phyloP scores from a whole-genome alignment of 2,797 vertebrate species.

The Psittacula derbiana region DNA sequence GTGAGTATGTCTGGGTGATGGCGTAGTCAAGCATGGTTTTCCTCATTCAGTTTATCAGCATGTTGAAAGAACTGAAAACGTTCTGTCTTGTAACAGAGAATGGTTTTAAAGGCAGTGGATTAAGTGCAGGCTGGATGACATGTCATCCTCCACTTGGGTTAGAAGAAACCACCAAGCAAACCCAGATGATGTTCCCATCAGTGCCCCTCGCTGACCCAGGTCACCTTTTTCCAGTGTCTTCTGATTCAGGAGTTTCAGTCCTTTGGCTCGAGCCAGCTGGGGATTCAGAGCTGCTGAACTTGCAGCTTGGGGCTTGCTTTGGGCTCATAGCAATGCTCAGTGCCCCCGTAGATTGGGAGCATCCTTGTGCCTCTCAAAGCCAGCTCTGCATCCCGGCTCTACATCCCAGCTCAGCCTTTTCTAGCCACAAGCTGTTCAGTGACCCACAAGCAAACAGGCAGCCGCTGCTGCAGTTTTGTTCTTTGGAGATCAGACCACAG shows the following conservation, averaged over 20 bases:
- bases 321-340: fast-evolving
- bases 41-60: background rate
- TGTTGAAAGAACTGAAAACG: background rate
- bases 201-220: background rate
- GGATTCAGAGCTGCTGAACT: background rate
- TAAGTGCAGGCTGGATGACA: background rate
- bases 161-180: background rate
- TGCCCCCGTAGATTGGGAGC: background rate
- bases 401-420: background rate
- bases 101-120: background rate
- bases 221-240: background rate
- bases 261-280: background rate
- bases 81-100: background rate
- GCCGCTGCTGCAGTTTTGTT: background rate
- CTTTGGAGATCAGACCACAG: background rate
- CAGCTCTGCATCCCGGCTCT: background rate
- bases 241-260: background rate
- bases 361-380: background rate
- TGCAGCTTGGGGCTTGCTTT: background rate
- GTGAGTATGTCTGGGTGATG: background rate
- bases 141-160: background rate
- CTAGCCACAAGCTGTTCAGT: background rate
- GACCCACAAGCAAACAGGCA: background rate
- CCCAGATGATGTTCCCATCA: background rate
- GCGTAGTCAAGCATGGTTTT: background rate